These are phyloP conservation scores for Hippocampus kuda DNA, from an alignment of 2,797 vertebrate genomes.

Conservation along the genomic window DNA sequence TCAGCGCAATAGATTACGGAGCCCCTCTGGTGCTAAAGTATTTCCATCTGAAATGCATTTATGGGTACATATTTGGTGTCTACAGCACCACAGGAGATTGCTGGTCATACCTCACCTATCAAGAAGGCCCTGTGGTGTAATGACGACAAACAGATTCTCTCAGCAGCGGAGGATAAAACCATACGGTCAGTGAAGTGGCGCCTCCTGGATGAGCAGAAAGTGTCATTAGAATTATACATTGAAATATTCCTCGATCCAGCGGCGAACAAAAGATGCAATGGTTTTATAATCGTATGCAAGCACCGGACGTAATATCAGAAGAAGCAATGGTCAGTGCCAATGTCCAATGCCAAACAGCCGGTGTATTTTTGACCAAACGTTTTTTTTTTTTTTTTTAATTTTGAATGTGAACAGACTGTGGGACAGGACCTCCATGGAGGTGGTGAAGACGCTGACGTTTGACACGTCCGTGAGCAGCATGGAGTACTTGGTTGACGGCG, in stretches of 20 bases:
- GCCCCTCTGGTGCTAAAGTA: neutral
- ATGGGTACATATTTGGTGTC: constrained; percentile 3
- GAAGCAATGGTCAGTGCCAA: too few species aligned
- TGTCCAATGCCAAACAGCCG: too few species aligned
- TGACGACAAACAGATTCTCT: constrained; percentile 88
- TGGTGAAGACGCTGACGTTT: constrained; percentile 82
- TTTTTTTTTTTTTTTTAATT: too few species aligned
- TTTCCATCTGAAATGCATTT: neutral
- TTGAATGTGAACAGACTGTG: constrained; percentile 67
- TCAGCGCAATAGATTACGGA: neutral
- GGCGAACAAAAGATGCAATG: too few species aligned
- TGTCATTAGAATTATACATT: too few species aligned
- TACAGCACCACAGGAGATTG: constrained; percentile 81
- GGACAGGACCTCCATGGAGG: constrained; percentile 81
- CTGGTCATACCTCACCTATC: constrained; percentile 90
- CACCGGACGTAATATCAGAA: too few species aligned
- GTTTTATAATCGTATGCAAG: too few species aligned
- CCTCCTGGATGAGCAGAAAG: neutral
- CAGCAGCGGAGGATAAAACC: constrained; percentile 90
- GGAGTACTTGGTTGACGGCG: constrained; percentile 88
- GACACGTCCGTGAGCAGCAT: constrained; percentile 92
- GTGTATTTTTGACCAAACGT: neutral
- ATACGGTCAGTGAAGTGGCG: constrained; percentile 73
- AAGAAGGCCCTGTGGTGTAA: constrained; percentile 97
- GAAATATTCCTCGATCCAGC: too few species aligned